phyloP scores from a whole-genome alignment of 2,888 invertebrate species.

The Muscina levida region DNA sequence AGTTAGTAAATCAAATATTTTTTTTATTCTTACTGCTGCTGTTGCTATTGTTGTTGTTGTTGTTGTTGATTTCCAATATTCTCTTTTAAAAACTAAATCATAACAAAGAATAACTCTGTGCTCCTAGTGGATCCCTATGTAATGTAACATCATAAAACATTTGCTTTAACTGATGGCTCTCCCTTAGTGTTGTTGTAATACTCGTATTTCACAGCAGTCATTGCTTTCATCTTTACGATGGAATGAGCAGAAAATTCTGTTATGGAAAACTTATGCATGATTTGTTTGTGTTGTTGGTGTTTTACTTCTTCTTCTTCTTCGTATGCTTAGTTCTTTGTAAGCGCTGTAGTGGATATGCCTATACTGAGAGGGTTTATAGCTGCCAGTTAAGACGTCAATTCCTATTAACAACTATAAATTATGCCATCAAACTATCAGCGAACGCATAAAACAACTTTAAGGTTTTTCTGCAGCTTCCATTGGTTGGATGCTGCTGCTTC shows the following conservation, averaged over 20 bases:
- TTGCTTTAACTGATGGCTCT: conserved; percentile 15
- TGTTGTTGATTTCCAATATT: too few species aligned
- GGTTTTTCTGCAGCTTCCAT: conserved; percentile 27
- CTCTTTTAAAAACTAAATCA: background rate
- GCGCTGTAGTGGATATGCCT: background rate
- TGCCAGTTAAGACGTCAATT: conserved; percentile 65
- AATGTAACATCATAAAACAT: conserved; percentile 3
- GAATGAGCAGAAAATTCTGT: background rate
- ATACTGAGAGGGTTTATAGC: conserved; percentile 49
- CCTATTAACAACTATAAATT: conserved; percentile 66
- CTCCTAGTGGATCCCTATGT: background rate
- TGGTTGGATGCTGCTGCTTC: conserved; percentile 21
- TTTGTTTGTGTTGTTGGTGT: conserved; percentile 1
- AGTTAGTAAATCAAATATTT: background rate
- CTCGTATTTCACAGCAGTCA: background rate
- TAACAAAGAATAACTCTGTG: background rate
- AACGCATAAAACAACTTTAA: conserved; percentile 64
- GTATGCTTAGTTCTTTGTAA: background rate
- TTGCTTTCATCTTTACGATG: conserved; percentile 4
- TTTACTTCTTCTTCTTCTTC: too few species aligned
- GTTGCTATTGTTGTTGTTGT: too few species aligned
- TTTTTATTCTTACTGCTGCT: too few species aligned
- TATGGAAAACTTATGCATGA: conserved; percentile 5
- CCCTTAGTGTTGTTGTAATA: background rate
- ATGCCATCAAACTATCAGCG: conserved; percentile 65